A percentile compares a stretch with the other conserved stretches of the same genome.
phyloP scores from a whole-genome alignment of 2,113 vertebrate genomes.

The Crotalus viridis region DNA sequence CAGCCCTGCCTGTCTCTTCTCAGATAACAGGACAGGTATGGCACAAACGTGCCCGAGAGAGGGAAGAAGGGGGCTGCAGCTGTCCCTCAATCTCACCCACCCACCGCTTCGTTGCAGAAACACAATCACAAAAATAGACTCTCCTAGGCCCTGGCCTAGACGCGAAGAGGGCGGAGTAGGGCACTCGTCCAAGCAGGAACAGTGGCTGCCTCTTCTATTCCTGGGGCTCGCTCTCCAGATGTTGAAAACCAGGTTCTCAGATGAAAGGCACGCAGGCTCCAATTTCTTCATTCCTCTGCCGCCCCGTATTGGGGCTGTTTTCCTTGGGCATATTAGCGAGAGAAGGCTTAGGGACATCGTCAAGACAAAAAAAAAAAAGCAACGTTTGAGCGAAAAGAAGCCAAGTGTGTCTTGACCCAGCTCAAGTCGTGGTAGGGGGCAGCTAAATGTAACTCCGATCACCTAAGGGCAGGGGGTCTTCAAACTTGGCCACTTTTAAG shows the following conservation, averaged over 20 bases:
- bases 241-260: background rate
- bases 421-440: no score
- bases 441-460: no score
- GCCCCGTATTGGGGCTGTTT: background rate
- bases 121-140: background rate
- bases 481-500: no score
- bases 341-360: background rate
- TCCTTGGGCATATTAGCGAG: no score
- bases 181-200: background rate
- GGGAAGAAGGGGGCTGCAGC: background rate
- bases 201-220: background rate
- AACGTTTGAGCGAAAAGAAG: no score
- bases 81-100: background rate
- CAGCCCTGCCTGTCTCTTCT: background rate
- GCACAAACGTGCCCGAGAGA: background rate
- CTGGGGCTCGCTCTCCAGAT: background rate
- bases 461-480: no score
- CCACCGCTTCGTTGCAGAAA: background rate
- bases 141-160: no score
- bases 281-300: background rate
- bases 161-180: background rate
- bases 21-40: background rate
- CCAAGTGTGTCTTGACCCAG: no score
- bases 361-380: no score
- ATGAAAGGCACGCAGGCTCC: accelerated